Base-by-base conservation (phyloP, 2,888 invertebrate species). In the Melipona bicolor region DNA sequence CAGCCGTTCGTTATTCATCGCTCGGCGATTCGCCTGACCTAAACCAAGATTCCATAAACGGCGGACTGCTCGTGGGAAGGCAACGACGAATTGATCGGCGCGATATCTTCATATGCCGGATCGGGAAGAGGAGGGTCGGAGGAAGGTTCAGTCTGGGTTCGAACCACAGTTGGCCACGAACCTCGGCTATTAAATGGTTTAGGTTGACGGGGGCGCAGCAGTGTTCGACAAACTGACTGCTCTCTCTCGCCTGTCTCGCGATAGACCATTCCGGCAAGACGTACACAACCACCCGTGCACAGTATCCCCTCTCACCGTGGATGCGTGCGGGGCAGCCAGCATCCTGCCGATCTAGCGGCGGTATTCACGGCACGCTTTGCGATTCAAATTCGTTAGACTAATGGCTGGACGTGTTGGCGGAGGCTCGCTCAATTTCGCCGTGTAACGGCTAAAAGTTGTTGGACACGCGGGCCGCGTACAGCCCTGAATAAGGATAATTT, bases 381-480 rank as follows among this genome's bases (percentile, higher is more conserved):
- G 84, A 85, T 85, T 85, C 85, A 85, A 85, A 85, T 84, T 85
- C 84, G 85, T 85, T 84, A 84, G 84, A 78, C 85, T 84, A 85
- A 85, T 85, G 84, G 84, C 54, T 69, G 65, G 52, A 85, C 84
- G 81, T 84, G 85, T 81, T 62, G 84, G 78, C 68, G 36, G 76
- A 65, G 65, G 76, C 84, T 81, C 79, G 85, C 68, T 76, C 70
- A 81, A 85, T 84, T 85, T 84, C 76, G 65, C 36, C 54, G 61
- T 27, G 36, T 74, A 79, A 83, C 77, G 73, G 75, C 79, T 65
- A 67, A 85, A 85, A 85, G 85, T 85, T 83, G 79, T 54, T 50
- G 17, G 49, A 19, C 54, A 49, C 62, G 80, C 61, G 71, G 79
- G 27, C 59, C 32, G 70, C 68, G 67, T n/a, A 15, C 52, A 49